A percentile compares a stretch with the other conserved stretches of the same genome.
phyloP scores from a whole-genome alignment of 2,113 vertebrate genomes.

The Chlamydotis undulata region DNA sequence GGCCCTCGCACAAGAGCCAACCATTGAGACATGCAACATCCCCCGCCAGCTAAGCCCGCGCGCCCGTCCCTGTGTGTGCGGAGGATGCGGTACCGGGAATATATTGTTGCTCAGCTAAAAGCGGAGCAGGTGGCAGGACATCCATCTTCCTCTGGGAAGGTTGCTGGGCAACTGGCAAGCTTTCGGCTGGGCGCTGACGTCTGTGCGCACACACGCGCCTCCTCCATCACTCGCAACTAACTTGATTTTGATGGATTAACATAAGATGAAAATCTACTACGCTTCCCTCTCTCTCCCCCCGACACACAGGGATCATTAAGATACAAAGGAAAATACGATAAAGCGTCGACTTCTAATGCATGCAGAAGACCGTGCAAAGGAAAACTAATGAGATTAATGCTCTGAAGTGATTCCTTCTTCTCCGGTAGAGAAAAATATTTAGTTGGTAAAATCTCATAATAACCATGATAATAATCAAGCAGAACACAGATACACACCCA shows the following conservation, averaged over 20 bases:
- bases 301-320: slow-evolving; percentile 49
- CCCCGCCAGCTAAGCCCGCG: neutral
- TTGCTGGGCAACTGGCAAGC: slow-evolving; percentile 86
- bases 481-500: neutral
- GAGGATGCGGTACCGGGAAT: slow-evolving; percentile 44
- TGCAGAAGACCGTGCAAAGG: neutral
- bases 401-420: neutral
- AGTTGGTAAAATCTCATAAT: neutral
- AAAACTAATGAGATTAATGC: slow-evolving; percentile 25
- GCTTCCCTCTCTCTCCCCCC: slow-evolving; percentile 9
- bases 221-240: slow-evolving; percentile 78
- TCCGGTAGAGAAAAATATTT: neutral
- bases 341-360: neutral
- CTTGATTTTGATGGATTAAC: slow-evolving; percentile 87
- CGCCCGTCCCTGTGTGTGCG: neutral
- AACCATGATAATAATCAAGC: neutral
- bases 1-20: neutral
- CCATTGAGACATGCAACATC: neutral
- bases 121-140: slow-evolving; percentile 73
- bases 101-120: slow-evolving; percentile 66
- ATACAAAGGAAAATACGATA: slow-evolving; percentile 62
- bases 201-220: slow-evolving; percentile 61
- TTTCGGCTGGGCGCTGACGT: slow-evolving; percentile 77
- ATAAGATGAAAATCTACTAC: slow-evolving; percentile 70
- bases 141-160: slow-evolving; percentile 80